Conservation (phyloP, 2,113 vertebrate genomes). For the Myocastor coypus region DNA sequence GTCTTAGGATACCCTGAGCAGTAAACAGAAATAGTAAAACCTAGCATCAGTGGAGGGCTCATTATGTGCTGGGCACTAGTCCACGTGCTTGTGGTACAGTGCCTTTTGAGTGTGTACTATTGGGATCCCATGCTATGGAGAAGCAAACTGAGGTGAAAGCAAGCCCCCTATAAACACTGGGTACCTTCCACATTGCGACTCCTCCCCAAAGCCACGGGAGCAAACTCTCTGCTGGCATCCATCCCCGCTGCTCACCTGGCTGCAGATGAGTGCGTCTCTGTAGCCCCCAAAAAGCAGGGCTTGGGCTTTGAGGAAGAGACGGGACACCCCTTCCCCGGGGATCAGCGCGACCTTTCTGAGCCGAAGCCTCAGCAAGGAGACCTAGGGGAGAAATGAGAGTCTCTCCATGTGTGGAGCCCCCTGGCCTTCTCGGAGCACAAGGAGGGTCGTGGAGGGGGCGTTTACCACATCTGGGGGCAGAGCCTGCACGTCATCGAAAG, state of each 20-base stretch:
- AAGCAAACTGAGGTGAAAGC: not conserved
- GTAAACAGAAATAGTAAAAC: not conserved
- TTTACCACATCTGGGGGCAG: slow-evolving; percentile 93
- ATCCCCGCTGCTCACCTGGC: slow-evolving; percentile 74
- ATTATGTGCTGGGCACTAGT: not conserved
- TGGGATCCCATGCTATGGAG: not conserved
- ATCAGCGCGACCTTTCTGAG: slow-evolving; percentile 89
- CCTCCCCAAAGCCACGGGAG: not conserved
- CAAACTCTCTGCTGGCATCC: not conserved
- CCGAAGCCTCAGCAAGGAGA: slow-evolving; percentile 89
- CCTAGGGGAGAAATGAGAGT: slow-evolving; percentile 78
- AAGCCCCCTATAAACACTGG: not conserved
- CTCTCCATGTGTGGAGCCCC: not conserved
- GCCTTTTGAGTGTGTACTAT: not conserved
- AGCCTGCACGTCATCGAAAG: slow-evolving; percentile 91
- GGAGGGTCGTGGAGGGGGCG: not conserved
- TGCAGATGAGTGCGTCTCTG: slow-evolving; percentile 88
- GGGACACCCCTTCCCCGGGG: slow-evolving; percentile 92
- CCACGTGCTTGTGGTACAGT: not conserved
- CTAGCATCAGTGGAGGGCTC: not conserved
- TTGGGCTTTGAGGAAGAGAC: slow-evolving; percentile 92
- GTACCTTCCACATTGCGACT: not conserved
- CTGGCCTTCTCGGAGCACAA: too few species aligned
- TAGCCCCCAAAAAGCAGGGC: slow-evolving; percentile 93
- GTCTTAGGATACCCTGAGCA: not conserved